phyloP scores from a whole-genome alignment of 2,888 invertebrate species.

The Dolichopus griseipennis region DNA sequence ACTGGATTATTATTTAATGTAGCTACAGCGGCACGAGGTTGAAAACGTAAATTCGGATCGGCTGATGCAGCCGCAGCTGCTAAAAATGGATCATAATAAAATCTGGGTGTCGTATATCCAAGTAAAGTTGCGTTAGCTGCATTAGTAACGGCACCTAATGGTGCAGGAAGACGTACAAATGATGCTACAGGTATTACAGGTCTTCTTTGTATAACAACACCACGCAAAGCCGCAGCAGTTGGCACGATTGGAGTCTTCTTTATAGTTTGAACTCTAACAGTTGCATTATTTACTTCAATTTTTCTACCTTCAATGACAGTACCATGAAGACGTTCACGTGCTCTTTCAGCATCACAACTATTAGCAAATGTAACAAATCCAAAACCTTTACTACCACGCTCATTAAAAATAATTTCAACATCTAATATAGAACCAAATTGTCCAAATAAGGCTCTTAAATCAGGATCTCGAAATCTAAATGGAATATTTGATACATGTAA shows the following conservation, averaged over 20 bases:
- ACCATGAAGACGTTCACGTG: constrained; percentile 99
- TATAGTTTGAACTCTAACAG: constrained; percentile 97
- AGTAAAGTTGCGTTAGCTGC: constrained; percentile 52
- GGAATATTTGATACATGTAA: constrained; percentile 99
- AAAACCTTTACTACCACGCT: constrained; percentile 99
- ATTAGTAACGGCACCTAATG: constrained; percentile 52
- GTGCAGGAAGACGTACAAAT: constrained; percentile 53
- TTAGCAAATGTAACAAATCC: constrained; percentile 99
- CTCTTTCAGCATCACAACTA: constrained; percentile 99
- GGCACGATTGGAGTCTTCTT: constrained; percentile 84
- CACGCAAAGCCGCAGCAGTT: constrained; percentile 73
- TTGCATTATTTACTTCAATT: constrained; percentile 99
- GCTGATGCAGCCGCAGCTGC: constrained; percentile 68
- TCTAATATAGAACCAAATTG: constrained; percentile 98
- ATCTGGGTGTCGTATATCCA: constrained; percentile 58
- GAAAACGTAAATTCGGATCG: constrained; percentile 83
- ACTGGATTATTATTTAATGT: constrained; percentile 46
- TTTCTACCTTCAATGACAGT: constrained; percentile 99
- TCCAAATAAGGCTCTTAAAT: constrained; percentile 97
- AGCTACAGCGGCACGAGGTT: constrained; percentile 49
- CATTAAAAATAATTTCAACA: constrained; percentile 99
- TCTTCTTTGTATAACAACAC: constrained; percentile 75
- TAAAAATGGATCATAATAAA: constrained; percentile 94
- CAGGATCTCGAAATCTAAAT: constrained; percentile 97
- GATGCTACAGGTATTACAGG: constrained; percentile 52